These are phyloP conservation scores for Alauda arvensis DNA, from an alignment of 2,797 vertebrate genomes.

Conservation along the genomic window DNA sequence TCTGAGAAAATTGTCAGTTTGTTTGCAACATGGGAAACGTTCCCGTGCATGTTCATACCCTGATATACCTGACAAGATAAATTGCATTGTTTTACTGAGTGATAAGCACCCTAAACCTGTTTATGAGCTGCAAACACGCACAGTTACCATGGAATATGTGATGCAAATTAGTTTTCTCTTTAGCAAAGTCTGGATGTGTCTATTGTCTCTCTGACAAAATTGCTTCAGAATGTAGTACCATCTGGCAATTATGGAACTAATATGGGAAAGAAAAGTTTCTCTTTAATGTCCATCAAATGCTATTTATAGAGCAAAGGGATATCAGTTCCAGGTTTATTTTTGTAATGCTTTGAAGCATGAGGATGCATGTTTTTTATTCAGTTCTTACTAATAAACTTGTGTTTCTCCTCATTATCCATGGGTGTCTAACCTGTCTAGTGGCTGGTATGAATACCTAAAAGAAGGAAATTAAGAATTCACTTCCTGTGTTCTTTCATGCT, in stretches of 20 bases:
- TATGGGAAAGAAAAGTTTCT: neutral
- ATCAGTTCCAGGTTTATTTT: neutral
- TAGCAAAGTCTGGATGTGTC: neutral
- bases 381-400: neutral
- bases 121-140: neutral
- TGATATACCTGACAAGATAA: neutral
- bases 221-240: neutral
- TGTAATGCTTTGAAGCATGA: neutral
- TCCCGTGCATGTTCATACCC: neutral
- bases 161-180: neutral
- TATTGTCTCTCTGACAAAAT: neutral
- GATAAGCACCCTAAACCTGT: neutral
- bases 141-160: neutral
- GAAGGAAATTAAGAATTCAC: neutral
- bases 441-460: neutral
- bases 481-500: neutral
- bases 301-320: neutral
- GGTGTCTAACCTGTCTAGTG: neutral
- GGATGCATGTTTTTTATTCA: neutral
- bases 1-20: neutral
- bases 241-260: neutral
- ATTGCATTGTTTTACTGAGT: neutral
- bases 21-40: neutral
- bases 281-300: neutral
- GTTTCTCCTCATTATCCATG: neutral